Conservation (phyloP, 2,113 vertebrate genomes). For the Cynocephalus volans region DNA sequence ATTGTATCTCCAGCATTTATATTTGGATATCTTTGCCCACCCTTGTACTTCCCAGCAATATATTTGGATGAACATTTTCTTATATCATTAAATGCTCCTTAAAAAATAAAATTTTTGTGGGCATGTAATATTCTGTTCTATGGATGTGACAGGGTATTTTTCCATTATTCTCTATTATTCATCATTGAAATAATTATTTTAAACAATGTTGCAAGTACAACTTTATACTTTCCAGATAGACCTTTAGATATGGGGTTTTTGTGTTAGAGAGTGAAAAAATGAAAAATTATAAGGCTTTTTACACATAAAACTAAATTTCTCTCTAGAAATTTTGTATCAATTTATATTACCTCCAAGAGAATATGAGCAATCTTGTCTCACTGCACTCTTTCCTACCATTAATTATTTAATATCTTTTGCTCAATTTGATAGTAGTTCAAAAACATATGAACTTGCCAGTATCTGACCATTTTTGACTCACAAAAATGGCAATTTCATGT, state of each 20-base stretch:
- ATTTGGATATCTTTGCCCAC: slow-evolving; percentile 1
- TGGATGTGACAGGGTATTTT: not conserved
- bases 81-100: not conserved
- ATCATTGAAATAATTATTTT: slow-evolving; percentile 16
- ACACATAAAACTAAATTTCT: not conserved
- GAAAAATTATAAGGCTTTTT: not conserved
- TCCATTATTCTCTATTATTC: not conserved
- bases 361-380: not conserved
- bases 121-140: not conserved
- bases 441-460: not conserved
- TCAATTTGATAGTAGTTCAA: not conserved
- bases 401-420: not conserved
- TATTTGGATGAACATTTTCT: not conserved
- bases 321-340: not conserved
- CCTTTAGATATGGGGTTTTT: not conserved
- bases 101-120: not conserved
- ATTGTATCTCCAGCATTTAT: not conserved
- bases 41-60: not conserved
- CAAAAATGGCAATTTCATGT: too few relatives aligned
- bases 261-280: not conserved
- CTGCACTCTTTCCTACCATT: not conserved
- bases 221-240: not conserved
- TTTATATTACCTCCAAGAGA: not conserved
- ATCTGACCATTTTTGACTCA: not conserved
- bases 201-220: not conserved